Percentiles rank a stretch among this genome's conserved stretches.
Conservation (phyloP, 92 coral and sea anemone genomes). For the Porites evermanni region DNA sequence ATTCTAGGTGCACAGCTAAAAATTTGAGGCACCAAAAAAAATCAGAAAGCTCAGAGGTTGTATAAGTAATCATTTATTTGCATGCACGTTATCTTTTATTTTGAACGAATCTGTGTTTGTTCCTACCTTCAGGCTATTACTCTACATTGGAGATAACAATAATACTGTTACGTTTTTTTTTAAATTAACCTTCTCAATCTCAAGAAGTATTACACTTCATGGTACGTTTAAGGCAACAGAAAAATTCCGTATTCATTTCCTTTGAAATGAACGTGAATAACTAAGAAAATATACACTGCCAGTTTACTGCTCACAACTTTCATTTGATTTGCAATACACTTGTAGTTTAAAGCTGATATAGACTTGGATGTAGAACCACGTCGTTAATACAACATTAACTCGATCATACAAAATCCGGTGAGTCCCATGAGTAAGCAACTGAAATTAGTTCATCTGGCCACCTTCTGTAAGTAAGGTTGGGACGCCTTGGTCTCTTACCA, state of each 20-base stretch:
- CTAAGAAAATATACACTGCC: background rate
- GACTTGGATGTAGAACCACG: background rate
- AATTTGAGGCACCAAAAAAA: conserved; percentile 16
- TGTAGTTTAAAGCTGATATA: too few species aligned
- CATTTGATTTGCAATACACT: too few species aligned
- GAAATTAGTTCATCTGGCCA: conserved; percentile 51
- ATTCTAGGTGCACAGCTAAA: conserved; percentile 11
- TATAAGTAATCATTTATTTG: background rate
- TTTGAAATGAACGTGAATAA: background rate
- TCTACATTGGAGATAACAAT: background rate
- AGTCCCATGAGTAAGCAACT: conserved; percentile 31
- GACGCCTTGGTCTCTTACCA: conserved; percentile 53
- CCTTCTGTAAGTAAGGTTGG: conserved; percentile 35
- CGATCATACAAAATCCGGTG: conserved; percentile 10
- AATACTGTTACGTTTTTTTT: background rate
- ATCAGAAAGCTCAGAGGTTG: background rate
- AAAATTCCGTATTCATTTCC: too few species aligned
- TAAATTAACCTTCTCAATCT: background rate
- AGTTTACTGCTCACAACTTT: background rate
- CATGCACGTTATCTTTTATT: background rate
- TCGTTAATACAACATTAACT: background rate
- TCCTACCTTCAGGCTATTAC: background rate
- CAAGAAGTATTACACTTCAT: too few species aligned
- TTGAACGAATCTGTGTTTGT: background rate
- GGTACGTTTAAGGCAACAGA: too few species aligned